Evolutionary conservation across 2,888 invertebrate species (phyloP).

Genomic region (Drosophila robusta): DNA sequence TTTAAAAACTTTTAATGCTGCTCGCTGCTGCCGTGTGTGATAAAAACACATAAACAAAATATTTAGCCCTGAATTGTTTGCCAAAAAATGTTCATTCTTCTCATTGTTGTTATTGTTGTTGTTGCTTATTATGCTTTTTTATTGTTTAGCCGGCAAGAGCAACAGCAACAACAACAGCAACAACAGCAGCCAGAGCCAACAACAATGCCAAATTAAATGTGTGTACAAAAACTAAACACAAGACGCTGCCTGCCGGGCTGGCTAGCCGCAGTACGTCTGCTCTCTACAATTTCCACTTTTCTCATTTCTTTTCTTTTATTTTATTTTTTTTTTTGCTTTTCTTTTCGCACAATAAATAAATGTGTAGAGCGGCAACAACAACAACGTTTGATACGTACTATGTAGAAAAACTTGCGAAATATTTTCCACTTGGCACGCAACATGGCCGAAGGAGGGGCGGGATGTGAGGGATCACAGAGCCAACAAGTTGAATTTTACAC

Average conservation of each 20-base stretch:
- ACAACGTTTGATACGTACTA: conserved; percentile 28
- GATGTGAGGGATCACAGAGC: conserved; percentile 25
- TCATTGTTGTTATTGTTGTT: conserved; percentile 25
- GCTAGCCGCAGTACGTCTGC: conserved; percentile 24
- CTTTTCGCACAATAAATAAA: conserved; percentile 73
- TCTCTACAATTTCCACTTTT: conserved; percentile 31
- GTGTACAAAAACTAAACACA: conserved; percentile 65
- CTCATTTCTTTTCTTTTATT: conserved; percentile 11
- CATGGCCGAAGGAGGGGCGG: conserved; percentile 51
- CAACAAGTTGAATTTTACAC: conserved; percentile 68
- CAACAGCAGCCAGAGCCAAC: conserved; percentile 24
- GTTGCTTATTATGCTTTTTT: conserved; percentile 55
- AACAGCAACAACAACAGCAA: conserved; percentile 52
- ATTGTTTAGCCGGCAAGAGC: conserved; percentile 69
- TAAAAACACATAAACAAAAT: conserved; percentile 73
- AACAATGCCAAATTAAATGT: conserved; percentile 70
- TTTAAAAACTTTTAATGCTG: conserved; percentile 35
- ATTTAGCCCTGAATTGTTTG: conserved; percentile 83
- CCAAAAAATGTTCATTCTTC: conserved; percentile 72
- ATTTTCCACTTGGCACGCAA: conserved; percentile 80
- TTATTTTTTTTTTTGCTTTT: conserved; percentile 26
- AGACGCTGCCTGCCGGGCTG: conserved; percentile 53
- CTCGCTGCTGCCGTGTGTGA: conserved; percentile 30
- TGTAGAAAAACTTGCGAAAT: conserved; percentile 77
- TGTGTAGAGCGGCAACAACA: conserved; percentile 53